These are phyloP conservation scores for Papilio polyxenes DNA, from an alignment of 1,140 invertebrate genomes.

Conservation along the genomic window DNA sequence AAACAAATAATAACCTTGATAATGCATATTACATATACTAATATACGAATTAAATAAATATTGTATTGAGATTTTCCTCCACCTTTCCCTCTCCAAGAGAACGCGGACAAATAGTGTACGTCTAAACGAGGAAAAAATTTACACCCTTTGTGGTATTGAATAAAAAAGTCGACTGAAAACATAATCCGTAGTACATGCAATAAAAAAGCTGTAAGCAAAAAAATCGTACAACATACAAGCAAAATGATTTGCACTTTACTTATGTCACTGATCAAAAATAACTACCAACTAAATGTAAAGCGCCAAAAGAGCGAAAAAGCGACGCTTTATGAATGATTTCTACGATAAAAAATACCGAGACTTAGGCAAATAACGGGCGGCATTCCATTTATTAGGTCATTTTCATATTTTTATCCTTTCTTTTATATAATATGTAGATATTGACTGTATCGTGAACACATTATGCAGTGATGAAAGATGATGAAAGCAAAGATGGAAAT, in stretches of 20 bases:
- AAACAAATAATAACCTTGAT: slow-evolving; percentile 46
- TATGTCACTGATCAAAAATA: no score
- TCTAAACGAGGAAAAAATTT: neutral
- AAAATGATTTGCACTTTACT: no score
- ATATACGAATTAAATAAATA: neutral
- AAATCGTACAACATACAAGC: neutral
- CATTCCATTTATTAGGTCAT: no score
- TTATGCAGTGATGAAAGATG: neutral
- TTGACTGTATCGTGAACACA: no score
- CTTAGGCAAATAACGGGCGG: neutral
- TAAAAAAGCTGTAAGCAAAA: neutral
- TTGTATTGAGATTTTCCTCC: neutral
- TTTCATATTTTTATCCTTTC: no score
- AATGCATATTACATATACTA: neutral
- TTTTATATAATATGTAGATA: no score
- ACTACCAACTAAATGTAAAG: no score
- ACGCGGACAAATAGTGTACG: neutral
- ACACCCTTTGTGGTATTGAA: neutral
- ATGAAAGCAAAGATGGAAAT: neutral
- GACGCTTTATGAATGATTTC: no score
- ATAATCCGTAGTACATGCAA: neutral
- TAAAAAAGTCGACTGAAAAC: neutral
- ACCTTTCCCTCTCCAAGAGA: neutral
- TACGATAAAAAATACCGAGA: no score
- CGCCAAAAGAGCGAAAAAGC: no score